These are phyloP conservation scores for Glareola pratincola DNA, from an alignment of 2,113 vertebrate genomes.

Conservation along the genomic window DNA sequence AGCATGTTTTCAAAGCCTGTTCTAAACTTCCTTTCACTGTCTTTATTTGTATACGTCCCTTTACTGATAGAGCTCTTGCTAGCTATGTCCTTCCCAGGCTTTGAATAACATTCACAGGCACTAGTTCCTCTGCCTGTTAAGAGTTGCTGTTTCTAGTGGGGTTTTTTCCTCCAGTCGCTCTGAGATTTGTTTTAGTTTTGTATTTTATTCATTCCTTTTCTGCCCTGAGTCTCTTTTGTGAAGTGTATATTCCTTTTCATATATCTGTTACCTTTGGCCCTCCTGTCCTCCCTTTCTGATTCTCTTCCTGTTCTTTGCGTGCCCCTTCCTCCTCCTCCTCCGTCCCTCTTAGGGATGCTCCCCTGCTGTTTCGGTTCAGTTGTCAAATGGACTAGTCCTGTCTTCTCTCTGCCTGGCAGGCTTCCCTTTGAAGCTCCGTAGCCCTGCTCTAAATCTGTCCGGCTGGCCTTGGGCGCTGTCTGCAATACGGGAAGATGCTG, in stretches of 20 bases:
- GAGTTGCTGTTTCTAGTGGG: not conserved
- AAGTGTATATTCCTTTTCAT: not conserved
- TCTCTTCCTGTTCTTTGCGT: not conserved
- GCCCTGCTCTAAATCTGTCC: conserved; percentile 1
- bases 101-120: not conserved
- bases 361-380: conserved; percentile 36
- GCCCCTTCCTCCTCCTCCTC: not conserved
- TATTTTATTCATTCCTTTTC: not conserved
- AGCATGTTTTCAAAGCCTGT: not conserved
- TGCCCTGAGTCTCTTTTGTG: not conserved
- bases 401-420: conserved; percentile 19
- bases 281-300: not conserved
- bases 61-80: not conserved
- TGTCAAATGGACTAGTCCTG: conserved; percentile 20
- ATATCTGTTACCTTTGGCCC: not conserved
- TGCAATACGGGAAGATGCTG: not conserved
- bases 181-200: not conserved
- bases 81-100: not conserved
- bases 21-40: not conserved
- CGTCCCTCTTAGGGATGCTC: not conserved
- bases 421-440: conserved; percentile 46
- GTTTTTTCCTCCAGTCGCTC: not conserved
- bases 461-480: not conserved
- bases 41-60: not conserved
- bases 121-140: not conserved